Evolutionary conservation across 2,888 invertebrate species (phyloP), one percentile per base, ranked within the genome.

Genomic region (Venustoraphidia nigricollis): DNA sequence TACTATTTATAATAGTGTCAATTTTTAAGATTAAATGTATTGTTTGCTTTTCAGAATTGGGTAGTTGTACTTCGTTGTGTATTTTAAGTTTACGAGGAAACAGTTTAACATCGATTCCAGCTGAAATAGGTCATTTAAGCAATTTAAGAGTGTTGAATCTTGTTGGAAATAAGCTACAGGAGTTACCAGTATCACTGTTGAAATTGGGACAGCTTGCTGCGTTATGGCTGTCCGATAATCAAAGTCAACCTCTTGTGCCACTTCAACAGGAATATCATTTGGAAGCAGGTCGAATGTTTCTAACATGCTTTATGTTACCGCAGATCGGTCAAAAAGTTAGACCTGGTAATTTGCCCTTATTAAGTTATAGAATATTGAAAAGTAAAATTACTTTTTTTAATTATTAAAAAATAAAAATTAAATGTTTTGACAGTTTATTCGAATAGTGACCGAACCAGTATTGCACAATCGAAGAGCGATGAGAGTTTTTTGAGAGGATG

Each of bases 211-310:
- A 81, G 62, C 70, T 90, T 50, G 81, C 83, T 56, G 94, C 94
- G 40, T 70, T 95, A 47, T 95, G 95, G 95, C 74, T 95, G 45
- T 88, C 92, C 53, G 91, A 92, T 63, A 94, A 92, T 70, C 88
- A 94, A 75, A 88, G 89, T 56, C 89, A 92, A 67, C 94, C 95
- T 41, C 69, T 94, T 62, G 85, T 92, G 60, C 91, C 88, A 56
- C 75, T 95, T 61, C 92, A 94, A 71, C 86, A 85, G 57, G 90
- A 90, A 65, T 79, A 82, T 57, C 83, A 90, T 62, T 77, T 79
- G 49, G 77, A 77, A 53, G 81, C 81, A 49, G 84, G 89, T 57
- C 81, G 83, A 68, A 80, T 83, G 68, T 83, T 89, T 50, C 73
- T 94, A 50, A 91, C 93, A 52, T 94, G 93, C 68, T 91, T 90